Evolutionary conservation across 2,113 vertebrate genomes (phyloP), one percentile per base, ranked within the genome.

Genomic region (Coracopsis vasa): DNA sequence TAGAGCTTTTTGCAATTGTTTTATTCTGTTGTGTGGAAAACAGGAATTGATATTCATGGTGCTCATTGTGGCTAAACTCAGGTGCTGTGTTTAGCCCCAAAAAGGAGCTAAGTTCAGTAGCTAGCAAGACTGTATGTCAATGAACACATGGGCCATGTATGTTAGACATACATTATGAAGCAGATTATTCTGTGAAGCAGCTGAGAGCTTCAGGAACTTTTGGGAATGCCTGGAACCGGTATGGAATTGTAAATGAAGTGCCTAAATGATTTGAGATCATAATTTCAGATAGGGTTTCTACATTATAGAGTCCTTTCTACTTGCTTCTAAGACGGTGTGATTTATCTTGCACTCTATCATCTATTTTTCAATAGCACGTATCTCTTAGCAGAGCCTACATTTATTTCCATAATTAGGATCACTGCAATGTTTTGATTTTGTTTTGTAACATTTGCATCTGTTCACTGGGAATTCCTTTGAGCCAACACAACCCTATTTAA

Each of bases 81-180:
- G 23, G 23, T 7, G 23, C 35, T 6, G 27, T 44, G 33, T 21
- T 71, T n/a, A 62, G 11, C 42, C 70, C 35, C 39, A 1, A 42
- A 66, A 69, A 33, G 13, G 29, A 50, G 24, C 66, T 17, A 31
- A 50, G 35, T 67, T 48, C 6, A 10, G 25, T 4, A 71, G 20
- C 16, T 56, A 45, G 37, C 19, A 41, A 58, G 47, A 42, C 23
- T 2, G 1, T 29, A 27, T 2, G 5, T 28, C 35, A 23, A 20
- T 9, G 60, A 65, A 73, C 25, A 19, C 0, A 8, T 2, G 42
- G 61, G 35, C 42, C 24, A 0, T 11, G 39, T 2, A 7, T 2
- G 35, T 10, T 42, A 25, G 29, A 33, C 35, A 8, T 21, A 42
- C 5, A 5, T 24, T 7, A n/a, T 2, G 28, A 50, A 67, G 31